Evolutionary conservation across 2,113 vertebrate genomes (phyloP).

Genomic region (Scolopax mira): DNA sequence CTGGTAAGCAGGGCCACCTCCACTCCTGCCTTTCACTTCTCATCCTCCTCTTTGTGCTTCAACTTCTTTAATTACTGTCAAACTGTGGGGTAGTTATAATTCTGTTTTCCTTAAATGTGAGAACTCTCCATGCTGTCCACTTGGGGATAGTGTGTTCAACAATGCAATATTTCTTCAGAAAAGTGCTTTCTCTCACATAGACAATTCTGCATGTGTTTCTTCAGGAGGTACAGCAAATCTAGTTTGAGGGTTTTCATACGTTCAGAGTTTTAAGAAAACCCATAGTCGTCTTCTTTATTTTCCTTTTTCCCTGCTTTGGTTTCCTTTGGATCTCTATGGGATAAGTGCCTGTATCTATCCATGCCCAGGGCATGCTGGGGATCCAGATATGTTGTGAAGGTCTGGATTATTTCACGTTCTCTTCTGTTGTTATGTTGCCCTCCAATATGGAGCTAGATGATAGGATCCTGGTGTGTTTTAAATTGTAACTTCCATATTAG

Average conservation of each 20-base stretch:
- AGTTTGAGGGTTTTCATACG: not conserved
- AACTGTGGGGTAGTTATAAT: not conserved
- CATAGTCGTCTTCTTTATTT: not conserved
- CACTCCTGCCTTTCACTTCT: not conserved
- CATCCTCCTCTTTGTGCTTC: not conserved
- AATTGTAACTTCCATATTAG: not conserved
- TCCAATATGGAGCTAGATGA: not conserved
- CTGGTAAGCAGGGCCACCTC: not conserved
- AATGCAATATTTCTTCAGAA: not conserved
- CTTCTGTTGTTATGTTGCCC: not conserved
- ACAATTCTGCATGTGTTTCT: not conserved
- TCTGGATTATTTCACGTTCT: not conserved
- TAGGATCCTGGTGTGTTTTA: not conserved
- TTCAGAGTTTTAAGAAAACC: not conserved
- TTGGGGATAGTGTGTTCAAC: not conserved
- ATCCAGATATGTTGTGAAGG: not conserved
- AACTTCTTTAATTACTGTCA: not conserved
- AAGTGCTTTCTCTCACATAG: not conserved
- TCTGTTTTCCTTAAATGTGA: not conserved
- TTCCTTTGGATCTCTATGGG: not conserved
- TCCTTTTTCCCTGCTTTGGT: not conserved
- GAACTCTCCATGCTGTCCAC: not conserved
- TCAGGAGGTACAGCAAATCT: not conserved
- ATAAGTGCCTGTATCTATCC: not conserved
- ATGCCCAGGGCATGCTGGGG: fast-evolving